Conservation (phyloP, 2,113 vertebrate genomes). For the Mirounga angustirostris region DNA sequence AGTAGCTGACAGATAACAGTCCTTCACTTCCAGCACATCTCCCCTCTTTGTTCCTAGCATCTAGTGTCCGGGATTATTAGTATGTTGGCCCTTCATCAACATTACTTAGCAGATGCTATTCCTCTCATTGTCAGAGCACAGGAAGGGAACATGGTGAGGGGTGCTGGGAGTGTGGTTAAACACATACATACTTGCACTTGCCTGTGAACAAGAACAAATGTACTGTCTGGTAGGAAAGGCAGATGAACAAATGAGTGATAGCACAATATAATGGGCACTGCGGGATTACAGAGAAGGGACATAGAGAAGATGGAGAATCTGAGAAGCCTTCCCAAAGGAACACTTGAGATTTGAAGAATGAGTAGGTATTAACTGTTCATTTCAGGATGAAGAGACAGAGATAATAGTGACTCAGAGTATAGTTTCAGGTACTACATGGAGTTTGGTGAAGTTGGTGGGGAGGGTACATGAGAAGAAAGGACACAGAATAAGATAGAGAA, state of each 20-base stretch:
- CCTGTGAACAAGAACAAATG: not conserved
- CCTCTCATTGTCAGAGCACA: not conserved
- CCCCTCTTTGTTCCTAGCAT: not conserved
- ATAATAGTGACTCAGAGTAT: not conserved
- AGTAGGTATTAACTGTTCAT: not conserved
- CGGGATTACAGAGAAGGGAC: not conserved
- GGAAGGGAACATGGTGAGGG: too few relatives aligned
- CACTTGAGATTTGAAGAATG: conserved; percentile 4
- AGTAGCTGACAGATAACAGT: not conserved
- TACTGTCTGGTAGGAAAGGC: not conserved
- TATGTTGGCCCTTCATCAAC: not conserved
- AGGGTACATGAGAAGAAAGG: not conserved
- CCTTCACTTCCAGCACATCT: not conserved
- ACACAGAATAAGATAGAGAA: not conserved
- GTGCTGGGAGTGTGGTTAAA: not conserved
- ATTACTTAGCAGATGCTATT: not conserved
- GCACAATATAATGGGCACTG: not conserved
- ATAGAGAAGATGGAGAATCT: not conserved
- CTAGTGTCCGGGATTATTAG: not conserved
- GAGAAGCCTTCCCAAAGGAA: not conserved
- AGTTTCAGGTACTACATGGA: not conserved
- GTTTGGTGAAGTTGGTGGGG: not conserved
- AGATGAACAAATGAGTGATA: not conserved
- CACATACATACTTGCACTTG: not conserved
- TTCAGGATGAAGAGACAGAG: conserved; percentile 14